phyloP scores from a whole-genome alignment of 2,113 vertebrate genomes.

The Tetraodon nigroviridis region DNA sequence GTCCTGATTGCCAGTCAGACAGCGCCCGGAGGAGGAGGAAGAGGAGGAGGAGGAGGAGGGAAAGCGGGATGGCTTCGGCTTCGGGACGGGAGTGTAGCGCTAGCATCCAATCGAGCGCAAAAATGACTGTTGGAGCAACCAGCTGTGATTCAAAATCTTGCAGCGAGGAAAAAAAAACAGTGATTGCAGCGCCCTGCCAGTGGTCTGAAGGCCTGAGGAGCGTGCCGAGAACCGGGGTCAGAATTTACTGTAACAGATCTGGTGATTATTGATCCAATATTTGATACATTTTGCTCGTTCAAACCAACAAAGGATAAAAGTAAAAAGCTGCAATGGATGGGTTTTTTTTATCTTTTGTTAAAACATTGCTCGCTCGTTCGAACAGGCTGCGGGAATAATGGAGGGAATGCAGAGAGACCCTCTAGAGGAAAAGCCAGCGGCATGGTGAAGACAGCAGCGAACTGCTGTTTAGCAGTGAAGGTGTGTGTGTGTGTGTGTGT shows the following conservation, averaged over 20 bases:
- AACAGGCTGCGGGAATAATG: too few species aligned
- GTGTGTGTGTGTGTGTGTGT: slow-evolving; percentile 1
- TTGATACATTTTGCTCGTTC: too few species aligned
- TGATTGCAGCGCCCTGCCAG: slow-evolving; percentile 11
- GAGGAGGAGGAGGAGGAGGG: slow-evolving; percentile 2
- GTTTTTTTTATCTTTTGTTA: too few species aligned
- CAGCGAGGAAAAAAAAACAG: slow-evolving; percentile 17
- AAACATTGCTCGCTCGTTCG: too few species aligned
- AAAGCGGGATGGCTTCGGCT: slow-evolving; percentile 13
- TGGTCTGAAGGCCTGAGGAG: too few species aligned
- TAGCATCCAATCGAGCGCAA: slow-evolving; percentile 36
- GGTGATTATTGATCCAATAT: too few species aligned
- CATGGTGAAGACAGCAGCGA: not conserved
- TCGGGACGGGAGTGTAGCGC: slow-evolving; percentile 36
- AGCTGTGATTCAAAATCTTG: slow-evolving; percentile 43
- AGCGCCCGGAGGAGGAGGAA: slow-evolving; percentile 47
- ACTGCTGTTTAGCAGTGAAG: slow-evolving; percentile 27
- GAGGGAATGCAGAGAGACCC: not conserved
- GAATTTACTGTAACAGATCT: too few species aligned
- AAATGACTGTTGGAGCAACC: slow-evolving; percentile 20
- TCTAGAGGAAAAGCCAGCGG: not conserved
- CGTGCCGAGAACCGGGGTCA: too few species aligned
- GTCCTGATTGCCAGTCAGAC: too few species aligned
- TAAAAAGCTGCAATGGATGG: too few species aligned
- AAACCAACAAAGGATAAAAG: too few species aligned